Percentiles rank a stretch among this genome's conserved stretches.
Conservation (phyloP, 1,140 invertebrate genomes). For the Aphidius gifuensis region DNA sequence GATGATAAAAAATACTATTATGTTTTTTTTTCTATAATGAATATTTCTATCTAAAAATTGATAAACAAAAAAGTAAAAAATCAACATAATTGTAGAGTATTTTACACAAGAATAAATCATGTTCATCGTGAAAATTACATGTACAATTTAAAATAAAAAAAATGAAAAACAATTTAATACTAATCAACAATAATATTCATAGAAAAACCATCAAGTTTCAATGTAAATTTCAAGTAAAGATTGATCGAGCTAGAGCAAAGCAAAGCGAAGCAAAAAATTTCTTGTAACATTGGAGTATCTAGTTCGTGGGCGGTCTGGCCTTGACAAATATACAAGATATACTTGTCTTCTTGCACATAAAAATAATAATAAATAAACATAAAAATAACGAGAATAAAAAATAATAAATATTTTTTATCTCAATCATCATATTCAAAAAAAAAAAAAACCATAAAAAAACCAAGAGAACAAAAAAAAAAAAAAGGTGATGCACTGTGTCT, state of each 20-base stretch:
- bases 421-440: not conserved
- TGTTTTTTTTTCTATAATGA: no score
- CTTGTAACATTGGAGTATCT: no score
- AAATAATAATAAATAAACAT: no score
- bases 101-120: constrained; percentile 2
- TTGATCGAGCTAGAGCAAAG: no score
- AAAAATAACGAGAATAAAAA: no score
- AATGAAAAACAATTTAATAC: no score
- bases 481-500: constrained; percentile 37
- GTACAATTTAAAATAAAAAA: not conserved
- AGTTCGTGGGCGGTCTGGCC: not conserved
- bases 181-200: no score
- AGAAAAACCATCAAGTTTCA: no score
- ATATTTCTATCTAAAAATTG: not conserved
- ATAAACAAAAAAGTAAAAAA: constrained; percentile 4
- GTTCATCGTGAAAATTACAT: not conserved
- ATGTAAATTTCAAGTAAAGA: no score
- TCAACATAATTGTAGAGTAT: not conserved
- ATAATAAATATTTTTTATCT: not conserved
- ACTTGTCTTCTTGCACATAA: not conserved
- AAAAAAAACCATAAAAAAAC: not conserved
- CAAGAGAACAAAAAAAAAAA: constrained; percentile 3
- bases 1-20: no score
- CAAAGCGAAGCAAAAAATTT: no score
- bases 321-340: constrained; percentile 5